Percentiles rank a stretch among this genome's conserved stretches.
phyloP scores from a whole-genome alignment of 1,140 invertebrate species.

The Drosophila chauvacae region DNA sequence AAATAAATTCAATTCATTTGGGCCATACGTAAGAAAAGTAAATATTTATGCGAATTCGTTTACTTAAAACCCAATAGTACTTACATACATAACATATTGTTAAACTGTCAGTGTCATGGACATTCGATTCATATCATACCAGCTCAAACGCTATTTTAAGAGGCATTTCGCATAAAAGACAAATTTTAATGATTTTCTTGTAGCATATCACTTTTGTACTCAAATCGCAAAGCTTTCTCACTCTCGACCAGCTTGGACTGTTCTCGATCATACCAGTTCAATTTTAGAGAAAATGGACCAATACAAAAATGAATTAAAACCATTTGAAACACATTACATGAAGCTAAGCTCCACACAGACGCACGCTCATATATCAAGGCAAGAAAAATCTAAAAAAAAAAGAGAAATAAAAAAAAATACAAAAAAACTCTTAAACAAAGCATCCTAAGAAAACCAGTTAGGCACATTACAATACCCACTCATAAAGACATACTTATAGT shows the following conservation, averaged over 20 bases:
- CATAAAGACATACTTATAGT: constrained; percentile 42
- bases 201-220: constrained; percentile 22
- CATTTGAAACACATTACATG: constrained; percentile 38
- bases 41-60: background rate
- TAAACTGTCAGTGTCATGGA: constrained; percentile 46
- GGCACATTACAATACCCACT: constrained; percentile 48
- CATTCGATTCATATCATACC: constrained; percentile 63
- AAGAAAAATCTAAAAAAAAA: constrained; percentile 47
- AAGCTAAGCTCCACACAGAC: constrained; percentile 53
- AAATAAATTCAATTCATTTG: background rate
- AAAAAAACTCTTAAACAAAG: constrained; percentile 24
- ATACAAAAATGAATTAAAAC: constrained; percentile 39
- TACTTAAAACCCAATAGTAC: background rate
- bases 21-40: background rate
- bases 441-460: constrained; percentile 41
- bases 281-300: constrained; percentile 60
- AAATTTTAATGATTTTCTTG: background rate
- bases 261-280: background rate
- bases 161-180: background rate
- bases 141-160: constrained; percentile 23
- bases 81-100: background rate
- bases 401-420: constrained; percentile 10
- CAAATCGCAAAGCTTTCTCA: constrained; percentile 13
- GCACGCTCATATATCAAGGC: constrained; percentile 69
- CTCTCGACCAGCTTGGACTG: background rate